Base-by-base conservation (phyloP, 2,888 invertebrate genomes). In the Nemotelus pantherinus region DNA sequence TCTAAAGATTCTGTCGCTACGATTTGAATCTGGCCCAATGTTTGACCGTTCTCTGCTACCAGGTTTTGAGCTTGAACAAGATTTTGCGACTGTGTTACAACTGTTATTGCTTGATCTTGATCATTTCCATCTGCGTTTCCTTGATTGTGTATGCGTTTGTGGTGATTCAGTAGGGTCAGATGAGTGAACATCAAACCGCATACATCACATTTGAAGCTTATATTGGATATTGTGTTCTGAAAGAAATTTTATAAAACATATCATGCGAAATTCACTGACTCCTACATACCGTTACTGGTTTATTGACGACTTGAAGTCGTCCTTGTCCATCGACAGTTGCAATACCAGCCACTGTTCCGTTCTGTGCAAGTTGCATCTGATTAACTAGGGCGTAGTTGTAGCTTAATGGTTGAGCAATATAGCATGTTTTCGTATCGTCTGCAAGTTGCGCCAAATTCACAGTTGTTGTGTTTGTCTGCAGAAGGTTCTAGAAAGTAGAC, bases 151-250 rank as follows among this genome's bases (percentile, higher is more conserved):
- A 93, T 92, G 81, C 94, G 90, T 88, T 95, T 95, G 86, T 95
- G 95, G 83, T 95, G 94, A 87, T 94, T 95, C n/a, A 95, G 88
- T 78, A 95, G 86, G 67, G 93, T 91, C 80, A 95, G 89, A 84
- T 95, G 95, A 1, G 93, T 93, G 86, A 95, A 95, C 90, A 94
- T 94, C 79, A 95, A 88, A 64, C 95, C 95, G 84, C 95, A 95
- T 6, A 95, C 93, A 86, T 95, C 95, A 87, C 95, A 95, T 87
- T 95, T 95, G 85, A 94, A 95, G 82, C 94, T 94, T 45, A 95
- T 94, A 84, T 94, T 94, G 25, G 93, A 92, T 84, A 93, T 92
- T 77, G 93, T 91, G 83, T 93, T 93, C 84, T 93, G 41, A 39
- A 63, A 91, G 76, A 25, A 90, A 81, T 82, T 80, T 3, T 81